Base-by-base conservation (phyloP, 2,797 vertebrate species). In the Enteromius radiatus region DNA sequence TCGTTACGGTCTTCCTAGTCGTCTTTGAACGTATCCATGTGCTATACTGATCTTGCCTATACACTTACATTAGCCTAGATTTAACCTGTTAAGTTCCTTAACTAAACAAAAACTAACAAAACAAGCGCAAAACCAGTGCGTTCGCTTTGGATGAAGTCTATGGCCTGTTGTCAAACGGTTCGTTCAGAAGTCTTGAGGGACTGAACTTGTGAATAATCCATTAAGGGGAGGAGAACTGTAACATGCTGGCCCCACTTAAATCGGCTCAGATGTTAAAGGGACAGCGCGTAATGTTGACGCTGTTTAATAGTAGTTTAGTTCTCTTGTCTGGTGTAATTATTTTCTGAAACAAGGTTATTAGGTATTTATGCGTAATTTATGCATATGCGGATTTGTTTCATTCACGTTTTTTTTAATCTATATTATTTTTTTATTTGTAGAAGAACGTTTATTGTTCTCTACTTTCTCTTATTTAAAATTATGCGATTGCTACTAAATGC, bases 191-290 rank as follows among this genome's bases (percentile, higher is more conserved):
- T 91, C 90, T 90, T 90, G 89, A 84, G 87, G 90, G 92, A 88
- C 90, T 91, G 89, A 88, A 89, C 91, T 90, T 93, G 92, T 90
- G 89, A 95, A 96, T 96, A 95, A 96, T 96, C 93, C 91, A 95
- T 90, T 81, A 91, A 86, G 89, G 92, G 93, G 94, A 93, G 94
- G 93, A 93, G 94, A 93, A 91, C 64, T 17, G 31, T 12, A 52
- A 54, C 70, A 31, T 65, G 64, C 43, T 88, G 85, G 87, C 85
- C 88, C 81, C 83, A 86, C 89, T 82, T 65, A 89, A 91, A 92
- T 89, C 90, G 88, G 88, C 91, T 93, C 91, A 92, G 80, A 86
- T 88, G 87, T 94, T 93, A 94, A 95, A 95, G 94, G 87, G 86
- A 82, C 92, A 92, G 91, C 76, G 65, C 75, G 56, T 69, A 23